phyloP scores from a whole-genome alignment of 2,113 vertebrate species.

The Odobenus rosmarus region DNA sequence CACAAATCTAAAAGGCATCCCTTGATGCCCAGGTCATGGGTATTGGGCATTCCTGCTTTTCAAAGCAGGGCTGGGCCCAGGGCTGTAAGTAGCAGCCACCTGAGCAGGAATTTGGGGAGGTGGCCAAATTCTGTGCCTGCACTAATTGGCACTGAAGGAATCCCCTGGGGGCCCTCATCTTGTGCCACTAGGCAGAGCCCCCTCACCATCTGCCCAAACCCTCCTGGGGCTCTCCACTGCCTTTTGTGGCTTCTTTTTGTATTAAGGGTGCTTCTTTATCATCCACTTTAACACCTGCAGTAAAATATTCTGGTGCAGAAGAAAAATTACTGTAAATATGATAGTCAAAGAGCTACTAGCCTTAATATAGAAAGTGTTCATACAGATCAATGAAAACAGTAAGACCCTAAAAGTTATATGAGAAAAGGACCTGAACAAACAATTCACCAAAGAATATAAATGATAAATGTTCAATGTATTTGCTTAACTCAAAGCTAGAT shows the following conservation, averaged over 20 bases:
- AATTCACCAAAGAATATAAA: not conserved
- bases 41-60: not conserved
- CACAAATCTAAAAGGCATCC: not conserved
- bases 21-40: no score
- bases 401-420: not conserved
- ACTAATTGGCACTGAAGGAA: not conserved
- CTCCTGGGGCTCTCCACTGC: not conserved
- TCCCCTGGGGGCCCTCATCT: accelerated
- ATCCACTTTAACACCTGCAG: not conserved
- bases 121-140: not conserved
- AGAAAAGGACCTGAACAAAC: not conserved
- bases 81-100: not conserved
- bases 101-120: not conserved
- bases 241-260: not conserved
- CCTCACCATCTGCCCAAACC: not conserved
- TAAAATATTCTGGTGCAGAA: not conserved
- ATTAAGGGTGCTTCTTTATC: not conserved
- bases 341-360: not conserved
- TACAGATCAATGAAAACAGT: not conserved
- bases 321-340: no score
- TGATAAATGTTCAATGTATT: accelerated
- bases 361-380: not conserved
- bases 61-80: not conserved
- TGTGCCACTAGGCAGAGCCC: not conserved
- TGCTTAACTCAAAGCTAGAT: not conserved